Conservation (phyloP, 1,140 invertebrate species). For the Oryctes rhinoceros region DNA sequence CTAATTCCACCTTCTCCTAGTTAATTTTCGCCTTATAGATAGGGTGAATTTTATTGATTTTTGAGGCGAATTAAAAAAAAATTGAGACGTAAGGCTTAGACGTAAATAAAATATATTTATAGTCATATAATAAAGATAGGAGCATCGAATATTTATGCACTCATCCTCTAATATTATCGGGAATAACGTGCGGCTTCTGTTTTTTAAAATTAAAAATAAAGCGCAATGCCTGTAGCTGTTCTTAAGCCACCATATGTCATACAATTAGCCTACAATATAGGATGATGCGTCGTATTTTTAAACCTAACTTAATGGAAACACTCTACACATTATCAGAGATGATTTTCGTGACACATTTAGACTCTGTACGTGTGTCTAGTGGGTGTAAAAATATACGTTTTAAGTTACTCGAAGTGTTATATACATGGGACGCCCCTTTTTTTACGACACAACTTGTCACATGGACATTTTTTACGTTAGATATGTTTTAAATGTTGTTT, state of each 20-base stretch:
- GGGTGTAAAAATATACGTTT: conserved; percentile 49
- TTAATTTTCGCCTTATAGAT: conserved; percentile 24
- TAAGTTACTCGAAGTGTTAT: conserved; percentile 42
- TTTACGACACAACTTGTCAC: not conserved
- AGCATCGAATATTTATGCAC: not conserved
- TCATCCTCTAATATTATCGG: not conserved
- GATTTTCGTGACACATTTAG: conserved; percentile 54
- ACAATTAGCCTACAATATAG: conserved; percentile 31
- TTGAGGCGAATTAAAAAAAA: no score
- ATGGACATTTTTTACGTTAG: not conserved
- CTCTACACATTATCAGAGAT: conserved; percentile 53
- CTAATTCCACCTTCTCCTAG: not conserved
- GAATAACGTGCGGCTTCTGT: not conserved
- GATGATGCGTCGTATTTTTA: conserved; percentile 33
- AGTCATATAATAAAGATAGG: no score
- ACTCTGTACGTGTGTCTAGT: conserved; percentile 41
- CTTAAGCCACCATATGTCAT: conserved; percentile 26
- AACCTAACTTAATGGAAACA: conserved; percentile 50
- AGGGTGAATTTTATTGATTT: not conserved
- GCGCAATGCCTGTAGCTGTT: conserved; percentile 9
- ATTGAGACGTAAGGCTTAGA: no score
- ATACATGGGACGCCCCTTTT: conserved; percentile 40
- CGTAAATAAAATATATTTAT: no score
- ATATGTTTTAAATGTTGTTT: no score
- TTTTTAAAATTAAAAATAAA: conserved; percentile 31